A percentile compares a stretch with the other conserved stretches of the same genome.
These are phyloP conservation scores for Drosophila bifasciata DNA, from an alignment of 1,140 invertebrate genomes.

Conservation along the genomic window DNA sequence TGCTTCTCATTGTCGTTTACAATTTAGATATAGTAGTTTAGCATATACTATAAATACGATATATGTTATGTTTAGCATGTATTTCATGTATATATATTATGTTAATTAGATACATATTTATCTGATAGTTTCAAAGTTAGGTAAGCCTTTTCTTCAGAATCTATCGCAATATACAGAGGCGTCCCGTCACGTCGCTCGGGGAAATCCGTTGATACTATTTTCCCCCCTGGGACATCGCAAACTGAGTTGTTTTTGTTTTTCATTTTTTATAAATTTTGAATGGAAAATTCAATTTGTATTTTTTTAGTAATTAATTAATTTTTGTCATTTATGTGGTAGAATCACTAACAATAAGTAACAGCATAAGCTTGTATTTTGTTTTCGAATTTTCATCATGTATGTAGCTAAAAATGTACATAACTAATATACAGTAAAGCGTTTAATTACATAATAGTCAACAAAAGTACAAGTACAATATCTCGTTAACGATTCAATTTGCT, in stretches of 20 bases:
- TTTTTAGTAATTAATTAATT: constrained; percentile 22
- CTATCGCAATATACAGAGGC: constrained; percentile 58
- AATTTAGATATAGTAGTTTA: constrained; percentile 70
- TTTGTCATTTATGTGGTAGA: constrained; percentile 53
- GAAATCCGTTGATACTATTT: constrained; percentile 29
- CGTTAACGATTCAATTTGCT: constrained; percentile 54
- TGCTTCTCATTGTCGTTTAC: constrained; percentile 74
- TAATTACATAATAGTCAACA: constrained; percentile 81
- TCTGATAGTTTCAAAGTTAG: constrained; percentile 53
- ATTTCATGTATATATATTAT: constrained; percentile 48
- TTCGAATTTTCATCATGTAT: constrained; percentile 35
- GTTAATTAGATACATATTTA: constrained; percentile 49
- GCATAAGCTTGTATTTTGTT: constrained; percentile 57
- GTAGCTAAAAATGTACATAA: constrained; percentile 74
- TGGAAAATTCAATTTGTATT: constrained; percentile 53
- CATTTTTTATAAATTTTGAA: constrained; percentile 46
- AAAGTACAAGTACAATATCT: constrained; percentile 71
- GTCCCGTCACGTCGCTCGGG: constrained; percentile 18
- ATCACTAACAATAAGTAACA: constrained; percentile 77
- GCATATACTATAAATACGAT: constrained; percentile 55
- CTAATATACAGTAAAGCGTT: constrained; percentile 79
- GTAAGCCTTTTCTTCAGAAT: constrained; percentile 60
- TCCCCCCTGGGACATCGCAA: constrained; percentile 40
- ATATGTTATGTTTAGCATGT: constrained; percentile 44
- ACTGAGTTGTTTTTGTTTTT: constrained; percentile 36